Conservation (phyloP, 2,113 vertebrate species). For the Pollachius pollachius region DNA sequence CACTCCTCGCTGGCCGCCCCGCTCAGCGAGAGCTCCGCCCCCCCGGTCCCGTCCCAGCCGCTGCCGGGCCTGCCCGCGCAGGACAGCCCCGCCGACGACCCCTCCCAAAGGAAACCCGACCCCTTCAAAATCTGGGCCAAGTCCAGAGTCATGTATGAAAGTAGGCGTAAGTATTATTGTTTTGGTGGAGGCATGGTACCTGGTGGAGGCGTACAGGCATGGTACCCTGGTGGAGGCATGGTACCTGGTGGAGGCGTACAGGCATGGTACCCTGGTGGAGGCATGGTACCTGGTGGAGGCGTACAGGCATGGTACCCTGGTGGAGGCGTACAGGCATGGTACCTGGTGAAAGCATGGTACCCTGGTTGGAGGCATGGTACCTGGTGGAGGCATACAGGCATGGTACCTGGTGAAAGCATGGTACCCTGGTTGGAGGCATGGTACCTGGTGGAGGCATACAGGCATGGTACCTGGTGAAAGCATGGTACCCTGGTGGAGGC, state of each 20-base stretch:
- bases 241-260: too few relatives aligned
- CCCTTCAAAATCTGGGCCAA: constrained; percentile 99
- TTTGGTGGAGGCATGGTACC: constrained; percentile 58
- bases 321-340: too few relatives aligned
- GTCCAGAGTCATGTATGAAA: constrained; percentile 99
- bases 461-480: too few relatives aligned
- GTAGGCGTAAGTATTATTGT: constrained; percentile 94
- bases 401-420: too few relatives aligned
- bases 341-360: too few relatives aligned
- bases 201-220: constrained; percentile 30
- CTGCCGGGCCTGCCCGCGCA: constrained; percentile 70
- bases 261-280: constrained; percentile 11
- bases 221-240: constrained; percentile 27
- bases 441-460: too few relatives aligned
- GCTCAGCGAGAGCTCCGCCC: constrained; percentile 68
- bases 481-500: too few relatives aligned
- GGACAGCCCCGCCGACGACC: constrained; percentile 81
- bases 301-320: constrained; percentile 8
- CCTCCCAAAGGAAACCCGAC: constrained; percentile 95
- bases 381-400: too few relatives aligned
- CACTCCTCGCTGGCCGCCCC: constrained; percentile 78
- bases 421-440: too few relatives aligned
- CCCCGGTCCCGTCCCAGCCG: constrained; percentile 71
- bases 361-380: too few relatives aligned
- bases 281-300: constrained; percentile 4